Percentiles rank a stretch among this genome's conserved stretches.
Conservation (phyloP, 37 sponge, comb jelly and placozoan species). For the Agelas oroides region DNA sequence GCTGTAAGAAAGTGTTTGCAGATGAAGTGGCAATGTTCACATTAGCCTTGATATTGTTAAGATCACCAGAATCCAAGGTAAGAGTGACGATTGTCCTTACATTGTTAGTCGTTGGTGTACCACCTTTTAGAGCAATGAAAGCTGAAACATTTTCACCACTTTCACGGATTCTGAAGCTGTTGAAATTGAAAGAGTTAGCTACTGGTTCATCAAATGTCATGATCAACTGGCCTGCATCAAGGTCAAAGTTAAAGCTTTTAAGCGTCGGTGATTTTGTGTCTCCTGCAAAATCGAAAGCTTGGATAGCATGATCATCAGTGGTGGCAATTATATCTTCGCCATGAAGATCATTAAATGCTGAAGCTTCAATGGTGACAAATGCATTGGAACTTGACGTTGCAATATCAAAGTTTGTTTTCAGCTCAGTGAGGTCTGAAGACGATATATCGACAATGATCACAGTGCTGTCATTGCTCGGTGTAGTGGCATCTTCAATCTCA, state of each 20-base stretch:
- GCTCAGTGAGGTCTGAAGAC: conserved; percentile 18
- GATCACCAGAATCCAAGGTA: conserved; percentile 46
- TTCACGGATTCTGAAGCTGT: conserved; percentile 28
- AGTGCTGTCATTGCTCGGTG: conserved; percentile 34
- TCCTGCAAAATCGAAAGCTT: conserved; percentile 32
- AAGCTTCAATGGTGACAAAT: conserved; percentile 70
- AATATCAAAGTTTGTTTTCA: conserved; percentile 55
- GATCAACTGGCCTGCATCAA: conserved; percentile 68
- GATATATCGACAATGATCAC: conserved; percentile 30
- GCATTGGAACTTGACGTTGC: conserved; percentile 33
- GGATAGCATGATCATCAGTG: conserved; percentile 58
- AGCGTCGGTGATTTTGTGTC: conserved; percentile 71
- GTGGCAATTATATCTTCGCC: conserved; percentile 67
- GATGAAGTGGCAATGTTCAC: conserved; percentile 53
- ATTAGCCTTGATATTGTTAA: conserved; percentile 75
- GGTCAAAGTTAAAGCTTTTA: conserved; percentile 60
- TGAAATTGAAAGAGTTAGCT: conserved; percentile 4
- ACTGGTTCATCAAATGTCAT: conserved; percentile 82
- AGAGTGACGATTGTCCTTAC: conserved; percentile 39
- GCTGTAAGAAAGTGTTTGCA: conserved; percentile 48
- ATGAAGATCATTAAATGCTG: conserved; percentile 68
- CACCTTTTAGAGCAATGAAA: conserved; percentile 33
- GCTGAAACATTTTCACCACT: conserved; percentile 19
- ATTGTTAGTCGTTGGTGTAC: conserved; percentile 2
- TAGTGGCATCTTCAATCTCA: conserved; percentile 16